phyloP scores from a whole-genome alignment of 1,140 invertebrate species.

The Heliconius nattereri region DNA sequence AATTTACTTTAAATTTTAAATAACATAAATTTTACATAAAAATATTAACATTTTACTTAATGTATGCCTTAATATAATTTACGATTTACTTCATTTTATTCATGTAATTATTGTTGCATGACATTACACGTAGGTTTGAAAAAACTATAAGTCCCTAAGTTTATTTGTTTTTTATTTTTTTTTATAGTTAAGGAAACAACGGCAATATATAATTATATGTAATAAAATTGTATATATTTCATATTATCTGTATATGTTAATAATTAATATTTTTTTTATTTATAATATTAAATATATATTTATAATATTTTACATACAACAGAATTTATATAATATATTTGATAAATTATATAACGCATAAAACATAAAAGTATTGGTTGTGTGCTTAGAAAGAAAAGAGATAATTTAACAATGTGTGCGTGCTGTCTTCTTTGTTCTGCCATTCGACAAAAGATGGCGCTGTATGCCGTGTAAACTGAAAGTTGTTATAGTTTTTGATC shows the following conservation, averaged over 20 bases:
- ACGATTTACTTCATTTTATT: not conserved
- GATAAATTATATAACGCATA: not conserved
- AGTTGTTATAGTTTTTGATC: not conserved
- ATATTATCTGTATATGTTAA: not conserved
- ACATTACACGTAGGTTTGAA: not conserved
- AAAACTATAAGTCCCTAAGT: not conserved
- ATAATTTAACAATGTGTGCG: slow-evolving; percentile 23
- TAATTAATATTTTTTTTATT: not conserved
- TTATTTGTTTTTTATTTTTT: not conserved
- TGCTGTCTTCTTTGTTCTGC: slow-evolving; percentile 48
- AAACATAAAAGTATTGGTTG: not conserved
- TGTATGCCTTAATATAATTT: not conserved
- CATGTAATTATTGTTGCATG: not conserved
- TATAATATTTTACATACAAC: not conserved
- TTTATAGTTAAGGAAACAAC: not conserved
- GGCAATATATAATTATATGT: not conserved
- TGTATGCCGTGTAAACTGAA: slow-evolving; percentile 9
- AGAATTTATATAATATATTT: not conserved
- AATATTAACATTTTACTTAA: not conserved
- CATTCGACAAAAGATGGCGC: slow-evolving; percentile 70
- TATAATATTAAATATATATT: not conserved
- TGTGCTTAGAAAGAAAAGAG: slow-evolving; percentile 3
- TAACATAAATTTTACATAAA: not conserved
- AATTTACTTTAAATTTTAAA: not conserved
- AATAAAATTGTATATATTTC: not conserved